Base-by-base conservation (phyloP, 35 echinoderm and acorn worm genomes). In the Nesometra sesokonis region DNA sequence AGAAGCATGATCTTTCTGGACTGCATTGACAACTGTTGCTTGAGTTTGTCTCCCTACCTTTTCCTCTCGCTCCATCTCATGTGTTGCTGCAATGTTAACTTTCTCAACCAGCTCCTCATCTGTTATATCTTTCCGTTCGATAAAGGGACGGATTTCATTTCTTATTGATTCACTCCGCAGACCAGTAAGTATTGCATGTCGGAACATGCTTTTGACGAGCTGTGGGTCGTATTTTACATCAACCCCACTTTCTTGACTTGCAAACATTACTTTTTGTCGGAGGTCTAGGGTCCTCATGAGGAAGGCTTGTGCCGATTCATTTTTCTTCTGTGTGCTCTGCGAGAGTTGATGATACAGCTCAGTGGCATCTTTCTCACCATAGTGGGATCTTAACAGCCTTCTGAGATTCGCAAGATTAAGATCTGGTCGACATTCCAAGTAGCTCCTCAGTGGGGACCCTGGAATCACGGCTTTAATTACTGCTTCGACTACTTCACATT, bases 261-360 rank as follows among this genome's bases (percentile, higher is more conserved):
- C 91, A 86, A 86, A 93, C 0, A 86, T 30, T 15, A 93, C 88
- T 47, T 89, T 93, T 32, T 93, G 88, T 35, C 80, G 81, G 9
- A 94, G 52, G 35, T 87, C 78, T 80, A 94, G 87, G 1, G 47
- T 77, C 43, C 89, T 78, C 13, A 88, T 88, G 0, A 91, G 17
- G 36, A 88, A 94, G 4, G 85, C 76, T 15, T 94, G 90, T n/a
- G 86, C 23, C 31, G 90, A 40, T 77, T 88, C 90, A 27, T 92
- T 88, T 5, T 36, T 37, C 5, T n/a, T 80, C 35, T 92, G 90
- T 31, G 32, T 0, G 0, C n/a, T 47, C 3, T 33, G 57, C 36
- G 90, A 35, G 19, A 92, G 39, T 80, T 92, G 79, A 8, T 78
- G 39, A 80, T 76, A 92, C 7, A 88, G 0, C 3, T 36, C 46